Evolutionary conservation across 2,797 vertebrate genomes (phyloP).

Genomic region (Eospalax fontanierii): DNA sequence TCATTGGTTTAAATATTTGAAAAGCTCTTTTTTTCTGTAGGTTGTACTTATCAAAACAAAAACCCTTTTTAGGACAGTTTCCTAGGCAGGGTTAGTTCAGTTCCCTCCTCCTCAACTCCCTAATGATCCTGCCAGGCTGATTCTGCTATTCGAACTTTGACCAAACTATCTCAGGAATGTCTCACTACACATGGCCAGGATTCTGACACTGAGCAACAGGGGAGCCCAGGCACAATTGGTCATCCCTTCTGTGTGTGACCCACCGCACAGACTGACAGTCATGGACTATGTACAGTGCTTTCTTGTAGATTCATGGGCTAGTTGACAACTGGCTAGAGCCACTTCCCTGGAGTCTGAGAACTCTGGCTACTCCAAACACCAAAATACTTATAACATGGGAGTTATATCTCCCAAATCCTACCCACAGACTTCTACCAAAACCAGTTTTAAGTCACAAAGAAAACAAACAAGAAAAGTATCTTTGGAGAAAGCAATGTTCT

Average conservation of each 20-base stretch:
- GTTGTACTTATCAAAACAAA: background rate
- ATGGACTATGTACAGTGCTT: no score
- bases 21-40: background rate
- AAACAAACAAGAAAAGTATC: background rate
- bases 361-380: rapidly evolving
- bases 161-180: background rate
- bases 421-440: background rate
- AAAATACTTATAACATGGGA: background rate
- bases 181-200: background rate
- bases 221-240: rapidly evolving
- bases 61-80: background rate
- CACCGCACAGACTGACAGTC: background rate
- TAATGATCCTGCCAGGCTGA: no score
- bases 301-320: background rate
- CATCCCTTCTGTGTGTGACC: rapidly evolving
- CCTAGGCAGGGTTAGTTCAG: background rate
- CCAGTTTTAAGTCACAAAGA: background rate
- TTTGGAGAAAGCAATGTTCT: background rate
- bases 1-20: background rate
- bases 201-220: background rate
- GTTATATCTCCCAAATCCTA: background rate
- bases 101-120: background rate
- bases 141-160: background rate
- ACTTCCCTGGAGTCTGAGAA: no score
- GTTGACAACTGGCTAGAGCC: background rate